Conservation (phyloP, 2,888 invertebrate genomes). For the Sphaerophoria taeniata region DNA sequence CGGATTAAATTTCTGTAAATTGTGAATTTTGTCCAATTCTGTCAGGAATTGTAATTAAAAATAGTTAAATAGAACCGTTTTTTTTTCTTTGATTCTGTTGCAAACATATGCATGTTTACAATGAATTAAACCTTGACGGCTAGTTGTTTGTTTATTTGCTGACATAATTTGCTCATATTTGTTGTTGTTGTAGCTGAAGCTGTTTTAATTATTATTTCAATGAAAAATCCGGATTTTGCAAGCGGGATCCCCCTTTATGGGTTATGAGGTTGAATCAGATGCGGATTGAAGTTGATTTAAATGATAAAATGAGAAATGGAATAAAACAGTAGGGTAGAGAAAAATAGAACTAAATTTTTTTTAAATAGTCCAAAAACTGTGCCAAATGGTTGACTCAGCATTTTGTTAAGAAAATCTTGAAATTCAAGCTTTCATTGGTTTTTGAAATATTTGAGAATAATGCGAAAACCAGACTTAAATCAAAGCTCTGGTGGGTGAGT, state of each 20-base stretch:
- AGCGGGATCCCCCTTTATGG: not conserved
- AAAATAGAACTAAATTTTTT: not conserved
- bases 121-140: conserved; percentile 4
- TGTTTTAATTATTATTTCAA: not conserved
- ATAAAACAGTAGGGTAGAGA: not conserved
- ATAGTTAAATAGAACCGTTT: not conserved
- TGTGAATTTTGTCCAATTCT: not conserved
- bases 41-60: not conserved
- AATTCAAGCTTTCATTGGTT: no score
- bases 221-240: not conserved
- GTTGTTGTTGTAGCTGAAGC: no score
- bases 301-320: not conserved
- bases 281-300: not conserved
- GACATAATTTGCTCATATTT: not conserved
- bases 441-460: no score
- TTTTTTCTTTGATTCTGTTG: not conserved
- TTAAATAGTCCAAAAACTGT: not conserved
- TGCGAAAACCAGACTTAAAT: no score
- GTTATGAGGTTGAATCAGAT: not conserved
- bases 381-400: no score
- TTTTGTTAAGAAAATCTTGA: no score
- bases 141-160: not conserved
- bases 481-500: no score
- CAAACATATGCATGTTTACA: not conserved
- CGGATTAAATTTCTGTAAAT: not conserved